Evolutionary conservation across 2,888 invertebrate species (phyloP).

Genomic region (Lydus trimaculatus): DNA sequence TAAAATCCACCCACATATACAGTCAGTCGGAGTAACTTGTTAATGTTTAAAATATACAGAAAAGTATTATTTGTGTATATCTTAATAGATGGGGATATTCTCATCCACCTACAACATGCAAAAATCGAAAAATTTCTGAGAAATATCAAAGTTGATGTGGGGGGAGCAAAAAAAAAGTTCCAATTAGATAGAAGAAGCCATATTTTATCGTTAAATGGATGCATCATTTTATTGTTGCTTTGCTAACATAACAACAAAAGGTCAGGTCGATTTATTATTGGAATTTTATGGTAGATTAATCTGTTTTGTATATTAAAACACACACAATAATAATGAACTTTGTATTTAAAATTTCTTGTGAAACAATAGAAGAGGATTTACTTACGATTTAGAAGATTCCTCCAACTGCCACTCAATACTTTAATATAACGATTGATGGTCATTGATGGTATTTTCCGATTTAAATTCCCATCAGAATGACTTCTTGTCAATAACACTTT

Average conservation of each 20-base stretch:
- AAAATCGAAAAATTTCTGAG: conserved; percentile 2
- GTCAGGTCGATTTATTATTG: conserved; percentile 21
- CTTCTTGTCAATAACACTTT: conserved; percentile 67
- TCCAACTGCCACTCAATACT: conserved; percentile 81
- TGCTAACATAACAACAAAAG: conserved; percentile 11
- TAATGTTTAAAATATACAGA: not conserved
- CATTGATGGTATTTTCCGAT: conserved; percentile 56
- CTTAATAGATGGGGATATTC: too few relatives aligned
- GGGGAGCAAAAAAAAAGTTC: too few relatives aligned
- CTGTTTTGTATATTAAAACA: conserved; percentile 14
- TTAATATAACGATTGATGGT: conserved; percentile 73
- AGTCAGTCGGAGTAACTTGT: not conserved
- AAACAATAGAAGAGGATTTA: conserved; percentile 44
- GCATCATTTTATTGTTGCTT: not conserved
- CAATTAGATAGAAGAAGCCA: not conserved
- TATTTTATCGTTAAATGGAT: not conserved
- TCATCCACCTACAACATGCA: not conserved
- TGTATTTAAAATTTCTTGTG: not conserved
- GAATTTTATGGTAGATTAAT: conserved; percentile 23
- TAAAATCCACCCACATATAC: not conserved
- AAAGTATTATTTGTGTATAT: conserved; percentile 1
- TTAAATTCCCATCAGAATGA: conserved; percentile 76
- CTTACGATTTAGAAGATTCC: conserved; percentile 81
- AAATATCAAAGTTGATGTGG: not conserved
- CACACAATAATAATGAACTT: conserved; percentile 10